A percentile compares a stretch with the other conserved stretches of the same genome.
These are phyloP conservation scores for Pitangus sulphuratus DNA, from an alignment of 2,797 vertebrate species.

Conservation along the genomic window DNA sequence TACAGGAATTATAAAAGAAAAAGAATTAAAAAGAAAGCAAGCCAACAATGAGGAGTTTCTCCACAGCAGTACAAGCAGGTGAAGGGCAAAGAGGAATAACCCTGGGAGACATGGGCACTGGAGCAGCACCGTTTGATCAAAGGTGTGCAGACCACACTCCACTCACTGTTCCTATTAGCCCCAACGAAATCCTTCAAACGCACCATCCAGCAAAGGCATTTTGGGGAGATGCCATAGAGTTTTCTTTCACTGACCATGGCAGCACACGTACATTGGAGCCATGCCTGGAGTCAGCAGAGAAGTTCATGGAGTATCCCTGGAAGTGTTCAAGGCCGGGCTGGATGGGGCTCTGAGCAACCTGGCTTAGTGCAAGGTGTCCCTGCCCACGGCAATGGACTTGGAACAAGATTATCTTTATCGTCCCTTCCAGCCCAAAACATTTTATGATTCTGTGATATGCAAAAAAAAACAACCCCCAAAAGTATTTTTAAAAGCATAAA, in stretches of 20 bases:
- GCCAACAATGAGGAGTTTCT: slow-evolving; percentile 2
- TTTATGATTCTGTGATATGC: not conserved
- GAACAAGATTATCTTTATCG: not conserved
- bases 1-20: slow-evolving; percentile 11
- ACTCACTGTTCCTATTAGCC: fast-evolving
- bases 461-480: not conserved
- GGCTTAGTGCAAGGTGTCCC: not conserved
- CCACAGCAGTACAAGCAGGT: not conserved
- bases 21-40: not conserved
- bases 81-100: not conserved
- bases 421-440: not conserved
- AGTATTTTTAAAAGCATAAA: not conserved
- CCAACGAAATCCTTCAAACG: not conserved
- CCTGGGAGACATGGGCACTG: fast-evolving
- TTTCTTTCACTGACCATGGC: not conserved
- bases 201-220: not conserved
- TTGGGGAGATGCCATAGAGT: not conserved
- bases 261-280: fast-evolving
- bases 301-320: not conserved
- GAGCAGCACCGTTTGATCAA: fast-evolving
- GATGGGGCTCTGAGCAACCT: not conserved
- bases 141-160: not conserved
- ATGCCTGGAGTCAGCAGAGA: not conserved
- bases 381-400: not conserved
- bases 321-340: not conserved